phyloP scores from a whole-genome alignment of 2,113 vertebrate genomes.

The Channa argus region DNA sequence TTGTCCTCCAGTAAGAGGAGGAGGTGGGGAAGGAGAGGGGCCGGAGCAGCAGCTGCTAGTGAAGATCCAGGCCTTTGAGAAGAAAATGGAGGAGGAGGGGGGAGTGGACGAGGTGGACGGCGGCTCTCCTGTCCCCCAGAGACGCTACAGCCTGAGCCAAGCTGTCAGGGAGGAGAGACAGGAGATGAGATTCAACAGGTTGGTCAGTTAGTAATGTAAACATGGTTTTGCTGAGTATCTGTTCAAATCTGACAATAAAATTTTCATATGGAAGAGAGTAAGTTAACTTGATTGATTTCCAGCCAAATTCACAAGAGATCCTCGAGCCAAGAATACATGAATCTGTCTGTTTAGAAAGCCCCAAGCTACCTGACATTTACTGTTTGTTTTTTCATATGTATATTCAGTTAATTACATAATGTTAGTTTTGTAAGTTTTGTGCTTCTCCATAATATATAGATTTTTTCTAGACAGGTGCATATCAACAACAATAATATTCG shows the following conservation, averaged over 20 bases:
- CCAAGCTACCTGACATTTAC: no score
- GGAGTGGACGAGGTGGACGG: slow-evolving; percentile 78
- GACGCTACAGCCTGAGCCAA: slow-evolving; percentile 88
- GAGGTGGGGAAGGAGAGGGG: slow-evolving; percentile 28
- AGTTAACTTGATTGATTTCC: neutral
- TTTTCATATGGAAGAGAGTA: neutral
- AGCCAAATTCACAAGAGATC: neutral
- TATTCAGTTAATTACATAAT: no score
- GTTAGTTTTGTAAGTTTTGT: no score
- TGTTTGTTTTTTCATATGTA: no score
- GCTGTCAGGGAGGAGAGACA: slow-evolving; percentile 86
- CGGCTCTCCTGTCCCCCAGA: slow-evolving; percentile 77
- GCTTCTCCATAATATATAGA: no score
- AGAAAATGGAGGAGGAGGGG: slow-evolving; percentile 82
- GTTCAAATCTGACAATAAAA: neutral
- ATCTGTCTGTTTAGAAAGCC: neutral
- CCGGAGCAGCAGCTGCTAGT: slow-evolving; percentile 85
- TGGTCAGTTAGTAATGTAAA: neutral
- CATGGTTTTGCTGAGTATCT: neutral
- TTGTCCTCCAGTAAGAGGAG: slow-evolving; percentile 69
- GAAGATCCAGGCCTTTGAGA: slow-evolving; percentile 88
- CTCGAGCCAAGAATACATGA: neutral
- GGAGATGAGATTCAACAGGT: slow-evolving; percentile 92
- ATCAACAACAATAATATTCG: no score
- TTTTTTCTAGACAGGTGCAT: no score